phyloP scores from a whole-genome alignment of 2,888 invertebrate species.

The Noctua janthina region DNA sequence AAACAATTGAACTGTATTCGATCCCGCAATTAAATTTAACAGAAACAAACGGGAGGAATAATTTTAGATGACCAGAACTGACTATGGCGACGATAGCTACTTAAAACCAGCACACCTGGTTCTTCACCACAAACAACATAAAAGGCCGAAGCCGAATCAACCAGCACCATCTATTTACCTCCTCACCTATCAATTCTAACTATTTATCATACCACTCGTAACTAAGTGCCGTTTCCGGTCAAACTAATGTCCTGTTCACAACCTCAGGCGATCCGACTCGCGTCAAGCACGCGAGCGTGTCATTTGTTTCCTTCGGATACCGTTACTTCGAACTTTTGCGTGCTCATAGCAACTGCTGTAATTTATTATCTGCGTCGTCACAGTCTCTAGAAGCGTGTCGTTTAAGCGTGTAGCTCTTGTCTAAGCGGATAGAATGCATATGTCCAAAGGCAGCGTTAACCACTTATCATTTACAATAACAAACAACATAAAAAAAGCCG shows the following conservation, averaged over 20 bases:
- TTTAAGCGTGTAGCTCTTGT: neutral
- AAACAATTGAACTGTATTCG: neutral
- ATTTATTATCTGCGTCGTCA: neutral
- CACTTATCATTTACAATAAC: neutral
- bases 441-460: neutral
- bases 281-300: neutral
- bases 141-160: neutral
- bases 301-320: neutral
- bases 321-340: neutral
- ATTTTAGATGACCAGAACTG: neutral
- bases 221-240: constrained; percentile 52
- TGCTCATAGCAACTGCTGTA: no score
- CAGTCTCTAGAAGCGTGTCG: neutral
- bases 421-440: neutral
- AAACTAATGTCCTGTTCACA: neutral
- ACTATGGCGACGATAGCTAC: neutral
- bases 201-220: constrained; percentile 45
- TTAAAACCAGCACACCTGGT: neutral
- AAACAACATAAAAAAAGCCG: neutral
- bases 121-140: neutral
- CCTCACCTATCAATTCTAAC: constrained; percentile 28
- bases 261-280: neutral
- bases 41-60: neutral
- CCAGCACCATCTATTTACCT: constrained; percentile 28
- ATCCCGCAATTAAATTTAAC: neutral